phyloP scores from a whole-genome alignment of 2,888 invertebrate genomes.

The Nasonia oneida region DNA sequence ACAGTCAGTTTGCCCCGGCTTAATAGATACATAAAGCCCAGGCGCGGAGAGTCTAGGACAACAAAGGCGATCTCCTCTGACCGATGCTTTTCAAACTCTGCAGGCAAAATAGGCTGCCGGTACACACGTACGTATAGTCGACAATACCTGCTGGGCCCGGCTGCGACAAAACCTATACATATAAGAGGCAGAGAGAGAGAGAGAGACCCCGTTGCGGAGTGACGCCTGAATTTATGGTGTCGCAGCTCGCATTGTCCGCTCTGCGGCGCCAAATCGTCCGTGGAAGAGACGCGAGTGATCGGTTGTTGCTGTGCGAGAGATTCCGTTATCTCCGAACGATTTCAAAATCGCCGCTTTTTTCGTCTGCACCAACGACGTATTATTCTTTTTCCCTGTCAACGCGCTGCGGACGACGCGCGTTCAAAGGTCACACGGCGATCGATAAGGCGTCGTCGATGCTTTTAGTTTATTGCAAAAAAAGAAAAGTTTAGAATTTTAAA shows the following conservation, averaged over 20 bases:
- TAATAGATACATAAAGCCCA: constrained; percentile 42
- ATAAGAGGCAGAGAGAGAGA: no score
- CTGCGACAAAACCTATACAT: not conserved
- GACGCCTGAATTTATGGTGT: constrained; percentile 23
- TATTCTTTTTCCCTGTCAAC: not conserved
- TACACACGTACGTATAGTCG: constrained; percentile 11
- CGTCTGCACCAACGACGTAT: not conserved
- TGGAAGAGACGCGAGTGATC: not conserved
- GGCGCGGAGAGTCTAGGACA: constrained; percentile 9
- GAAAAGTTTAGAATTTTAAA: not conserved
- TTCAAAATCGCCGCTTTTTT: constrained; percentile 3
- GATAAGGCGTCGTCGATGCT: not conserved
- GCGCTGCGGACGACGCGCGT: not conserved
- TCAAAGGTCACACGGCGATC: not conserved
- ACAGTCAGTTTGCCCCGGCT: not conserved
- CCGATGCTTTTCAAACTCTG: constrained; percentile 59
- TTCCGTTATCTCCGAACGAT: constrained; percentile 2
- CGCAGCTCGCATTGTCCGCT: not conserved
- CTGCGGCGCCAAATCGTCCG: constrained; percentile 7
- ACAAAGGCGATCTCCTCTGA: constrained; percentile 33
- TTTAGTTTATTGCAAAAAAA: constrained; percentile 6
- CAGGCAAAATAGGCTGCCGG: constrained; percentile 65
- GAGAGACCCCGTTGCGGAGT: not conserved
- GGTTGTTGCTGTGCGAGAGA: not conserved
- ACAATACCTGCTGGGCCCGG: constrained; percentile 67